phyloP scores from a whole-genome alignment of 2,113 vertebrate species.

The Bolborhynchus lineola region DNA sequence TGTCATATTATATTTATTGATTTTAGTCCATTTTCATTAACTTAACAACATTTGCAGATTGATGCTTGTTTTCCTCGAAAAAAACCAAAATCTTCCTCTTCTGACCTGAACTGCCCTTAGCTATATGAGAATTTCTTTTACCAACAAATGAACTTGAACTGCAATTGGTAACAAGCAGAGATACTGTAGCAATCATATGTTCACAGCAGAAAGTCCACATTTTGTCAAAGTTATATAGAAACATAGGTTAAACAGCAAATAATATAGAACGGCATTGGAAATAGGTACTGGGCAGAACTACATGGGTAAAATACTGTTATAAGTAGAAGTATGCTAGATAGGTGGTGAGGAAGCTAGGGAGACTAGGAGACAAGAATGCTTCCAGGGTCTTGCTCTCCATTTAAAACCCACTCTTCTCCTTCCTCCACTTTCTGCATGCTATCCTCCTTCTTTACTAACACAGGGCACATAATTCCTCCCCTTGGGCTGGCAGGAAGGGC shows the following conservation, averaged over 20 bases:
- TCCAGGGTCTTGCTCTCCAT: neutral
- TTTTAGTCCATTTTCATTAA: neutral
- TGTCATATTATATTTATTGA: neutral
- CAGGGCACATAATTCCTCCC: neutral
- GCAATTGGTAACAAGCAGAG: neutral
- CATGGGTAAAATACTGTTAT: neutral
- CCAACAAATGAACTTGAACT: neutral
- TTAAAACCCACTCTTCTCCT: neutral
- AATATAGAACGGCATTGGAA: neutral
- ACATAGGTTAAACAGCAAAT: neutral
- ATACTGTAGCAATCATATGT: neutral
- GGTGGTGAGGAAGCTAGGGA: neutral
- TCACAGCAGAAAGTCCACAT: neutral
- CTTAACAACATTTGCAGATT: neutral
- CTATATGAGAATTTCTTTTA: neutral
- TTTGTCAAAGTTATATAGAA: neutral
- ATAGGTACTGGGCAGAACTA: neutral
- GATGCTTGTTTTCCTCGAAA: neutral
- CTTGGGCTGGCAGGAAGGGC: neutral
- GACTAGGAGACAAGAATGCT: rapidly evolving
- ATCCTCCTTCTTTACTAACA: neutral
- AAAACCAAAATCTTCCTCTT: neutral
- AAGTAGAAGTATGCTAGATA: neutral
- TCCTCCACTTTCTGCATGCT: neutral
- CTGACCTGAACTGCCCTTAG: neutral